Evolutionary conservation across 2,113 vertebrate species (phyloP), one percentile per base, ranked within the genome.

Genomic region (Paratilapia polleni): DNA sequence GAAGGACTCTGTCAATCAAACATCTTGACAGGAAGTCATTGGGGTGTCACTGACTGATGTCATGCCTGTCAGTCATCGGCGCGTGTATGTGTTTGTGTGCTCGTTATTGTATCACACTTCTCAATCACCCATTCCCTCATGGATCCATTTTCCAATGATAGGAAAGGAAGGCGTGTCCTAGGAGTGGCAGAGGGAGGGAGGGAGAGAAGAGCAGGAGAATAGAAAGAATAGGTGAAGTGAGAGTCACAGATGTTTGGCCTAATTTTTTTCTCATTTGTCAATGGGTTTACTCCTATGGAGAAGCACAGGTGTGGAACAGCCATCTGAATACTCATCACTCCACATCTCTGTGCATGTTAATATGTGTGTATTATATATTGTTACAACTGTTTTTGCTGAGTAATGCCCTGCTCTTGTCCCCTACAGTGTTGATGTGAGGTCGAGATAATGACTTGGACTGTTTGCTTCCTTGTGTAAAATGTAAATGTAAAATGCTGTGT

Each of bases 1-100:
- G 78, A 78, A 43, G 87, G 86, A 82, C 63, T 64, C 76, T 90
- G 93, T 87, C 93, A 93, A 81, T 95, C 93, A 91, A 77, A 86
- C 80, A n/a, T 43, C 70, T 59, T 92, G 94, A 91, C 93, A 94
- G 92, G 85, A 94, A 93, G 91, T 91, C 93, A 93, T 88, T 93
- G 89, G 81, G 63, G 87, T 93, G 93, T 95, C 92, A 86, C 80
- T 22, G 83, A 85, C 87, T 88, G 75, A 78, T 92, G 93, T 81
- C 92, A 81, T 36, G 89, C 87, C 85, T 94, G 93, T 83, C 93
- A 94, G 74, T 94, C 93, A 92, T 76, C 36, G 20, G 38, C 15
- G 59, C 43, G 57, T 76, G 36, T 59, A n/a, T 20, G 77, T 57
- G 75, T 17, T 24, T 34, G 28, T 60, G 14, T 34, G 83, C 80